Evolutionary conservation across 1,140 invertebrate species (phyloP), one percentile per base, ranked within the genome.

Genomic region (Cotesia typhae): DNA sequence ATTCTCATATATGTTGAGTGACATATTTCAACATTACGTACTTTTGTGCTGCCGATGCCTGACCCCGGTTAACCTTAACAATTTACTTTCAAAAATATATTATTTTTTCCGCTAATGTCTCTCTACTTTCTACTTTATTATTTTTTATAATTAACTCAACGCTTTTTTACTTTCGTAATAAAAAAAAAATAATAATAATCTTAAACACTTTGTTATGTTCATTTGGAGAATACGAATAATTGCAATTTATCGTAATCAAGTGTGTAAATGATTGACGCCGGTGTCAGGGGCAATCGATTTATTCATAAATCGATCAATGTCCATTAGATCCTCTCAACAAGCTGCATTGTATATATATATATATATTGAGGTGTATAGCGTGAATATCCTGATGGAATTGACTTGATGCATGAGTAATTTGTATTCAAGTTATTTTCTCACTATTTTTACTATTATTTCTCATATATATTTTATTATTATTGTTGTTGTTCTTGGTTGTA

Each of bases 261-360:
- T 59, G 53, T 61, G n/a, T 10, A 60, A 12, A 74, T 72, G 37
- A 71, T 66, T 63, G 69, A 71, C 55, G 65, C 51, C 36, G 52
- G 61, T 74, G 73, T 70, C 70, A 74, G 65, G 67, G 65, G 70
- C 73, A 74, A 71, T 74, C 70, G 70, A 74, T 74, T 71, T 57
- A 41, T 60, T 28, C 35, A 71, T 71, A 69, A 74, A 74, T 74
- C 73, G 73, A 74, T 74, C 73, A 74, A 52, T 74, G 73, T 74
- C 73, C 59, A 74, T 74, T 74, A 74, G 70, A 74, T 74, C 55
- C 47, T 38, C 66, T 67, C 67, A 70, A 38, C 17, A 53, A 74
- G 73, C 64, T 61, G 68, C 73, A 60, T 67, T 57, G 63, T 71
- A 60, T 65, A 74, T 74, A 14, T 14, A 14, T 14, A 14, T 67